Percentiles rank a stretch among this genome's conserved stretches.
These are phyloP conservation scores for Hirundo rustica DNA, from an alignment of 2,797 vertebrate species.

Conservation along the genomic window DNA sequence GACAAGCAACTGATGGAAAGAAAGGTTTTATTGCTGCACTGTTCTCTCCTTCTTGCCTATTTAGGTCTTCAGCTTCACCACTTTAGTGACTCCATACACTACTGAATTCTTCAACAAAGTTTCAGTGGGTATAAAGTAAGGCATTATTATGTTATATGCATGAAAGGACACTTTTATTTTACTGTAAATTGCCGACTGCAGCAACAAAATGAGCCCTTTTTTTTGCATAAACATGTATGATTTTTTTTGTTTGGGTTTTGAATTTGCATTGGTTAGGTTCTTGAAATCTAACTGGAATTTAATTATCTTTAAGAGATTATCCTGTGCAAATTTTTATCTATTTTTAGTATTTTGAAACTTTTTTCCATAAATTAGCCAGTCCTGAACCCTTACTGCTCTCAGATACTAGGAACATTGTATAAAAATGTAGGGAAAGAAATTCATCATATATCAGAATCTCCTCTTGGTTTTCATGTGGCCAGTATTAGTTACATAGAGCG, in stretches of 20 bases:
- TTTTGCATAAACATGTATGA: not conserved
- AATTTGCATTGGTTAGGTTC: not conserved
- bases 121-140: not conserved
- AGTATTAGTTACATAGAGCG: not conserved
- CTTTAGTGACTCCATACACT: not conserved
- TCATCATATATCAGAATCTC: not conserved
- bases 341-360: not conserved
- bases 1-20: conserved; percentile 53
- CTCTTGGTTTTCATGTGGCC: not conserved
- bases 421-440: not conserved
- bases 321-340: not conserved
- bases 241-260: not conserved
- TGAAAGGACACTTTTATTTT: not conserved
- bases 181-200: not conserved
- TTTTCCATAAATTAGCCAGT: not conserved
- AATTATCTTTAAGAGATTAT: not conserved
- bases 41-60: not conserved
- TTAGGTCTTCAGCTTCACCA: not conserved
- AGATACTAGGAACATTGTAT: not conserved
- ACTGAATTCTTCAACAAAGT: not conserved
- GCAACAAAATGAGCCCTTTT: not conserved
- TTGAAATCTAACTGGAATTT: not conserved
- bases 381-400: not conserved
- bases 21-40: conserved; percentile 35
- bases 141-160: not conserved